Base-by-base conservation (phyloP, 2,797 vertebrate genomes). In the Onychomys arenicola region DNA sequence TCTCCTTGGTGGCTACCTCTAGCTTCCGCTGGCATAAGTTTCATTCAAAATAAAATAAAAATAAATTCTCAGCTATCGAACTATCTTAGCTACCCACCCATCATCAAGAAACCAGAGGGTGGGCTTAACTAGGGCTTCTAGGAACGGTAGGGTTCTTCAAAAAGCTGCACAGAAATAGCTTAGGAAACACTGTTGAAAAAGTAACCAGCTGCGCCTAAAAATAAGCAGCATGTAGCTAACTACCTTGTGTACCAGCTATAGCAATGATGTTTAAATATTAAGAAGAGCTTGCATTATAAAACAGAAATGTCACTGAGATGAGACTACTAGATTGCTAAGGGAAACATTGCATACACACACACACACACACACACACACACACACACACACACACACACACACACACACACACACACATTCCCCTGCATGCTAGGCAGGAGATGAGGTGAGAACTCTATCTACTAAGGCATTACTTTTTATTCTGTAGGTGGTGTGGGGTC, bases 131-230 rank as follows among this genome's bases (percentile, higher is more conserved):
- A 59, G 88, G 92, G 90, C 97, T 98, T 98, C 97, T 97, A 97
- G 95, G 4, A 97, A 97, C 89, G 90, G 73, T 96, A 96, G 55
- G 90, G 52, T 93, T 96, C 95, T 94, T 89, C 96, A 65, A 94
- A 98, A 98, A 98, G 92, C 93, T 98, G 98, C 97, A 98, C 92
- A 97, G 97, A 97, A 96, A 97, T 78, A 97, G 96, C 93, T 98
- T 95, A 97, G 90, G 94, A 75, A 37, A 96, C 34, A 94, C 75
- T 73, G 93, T 95, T 95, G 97, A 96, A 97, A 96, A 97, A 98
- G 98, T 98, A 98, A 97, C 93, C 94, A 96, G 75, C 97, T 96
- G 49, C 0, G 94, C 90, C 97, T 95, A 97, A 98, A 98, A 97
- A 93, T 97, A 98, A 95, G 96, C 95, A 94, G 93, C 96, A 92